phyloP scores from a whole-genome alignment of 2,113 vertebrate genomes.

The Alligator sinensis region DNA sequence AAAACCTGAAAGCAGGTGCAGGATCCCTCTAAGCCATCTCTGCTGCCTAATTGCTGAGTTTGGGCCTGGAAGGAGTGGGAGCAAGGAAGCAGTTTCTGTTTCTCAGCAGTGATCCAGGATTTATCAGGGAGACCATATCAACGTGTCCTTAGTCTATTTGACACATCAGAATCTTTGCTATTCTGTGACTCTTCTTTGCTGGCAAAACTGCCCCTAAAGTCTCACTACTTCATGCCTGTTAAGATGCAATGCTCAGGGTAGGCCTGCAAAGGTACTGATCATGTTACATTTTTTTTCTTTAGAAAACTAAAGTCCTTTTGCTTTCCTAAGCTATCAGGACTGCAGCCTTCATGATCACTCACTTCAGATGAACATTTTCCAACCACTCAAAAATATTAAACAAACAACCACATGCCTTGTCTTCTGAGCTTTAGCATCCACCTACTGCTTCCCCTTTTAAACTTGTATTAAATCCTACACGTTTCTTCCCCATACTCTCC shows the following conservation, averaged over 20 bases:
- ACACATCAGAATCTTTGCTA: background rate
- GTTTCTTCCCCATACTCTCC: conserved; percentile 29
- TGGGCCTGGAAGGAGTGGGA: no score
- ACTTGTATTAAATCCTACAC: background rate
- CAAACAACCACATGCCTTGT: background rate
- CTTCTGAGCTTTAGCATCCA: background rate
- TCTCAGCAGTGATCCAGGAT: no score
- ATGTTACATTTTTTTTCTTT: background rate
- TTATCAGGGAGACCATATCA: no score
- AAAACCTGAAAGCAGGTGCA: no score
- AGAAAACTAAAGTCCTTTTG: background rate
- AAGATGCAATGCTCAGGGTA: background rate
- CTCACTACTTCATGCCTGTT: background rate
- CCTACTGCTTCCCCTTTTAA: background rate
- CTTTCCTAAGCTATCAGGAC: background rate
- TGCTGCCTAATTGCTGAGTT: no score
- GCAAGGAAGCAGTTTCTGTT: no score
- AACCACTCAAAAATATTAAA: background rate
- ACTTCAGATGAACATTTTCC: background rate
- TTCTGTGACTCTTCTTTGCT: background rate
- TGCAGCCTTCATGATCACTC: background rate
- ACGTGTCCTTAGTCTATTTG: no score
- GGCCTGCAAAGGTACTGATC: background rate
- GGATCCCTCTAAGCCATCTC: no score
- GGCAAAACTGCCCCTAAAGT: background rate